Evolutionary conservation across 2,113 vertebrate genomes (phyloP), one percentile per base, ranked within the genome.

Genomic region (Bolborhynchus lineola): DNA sequence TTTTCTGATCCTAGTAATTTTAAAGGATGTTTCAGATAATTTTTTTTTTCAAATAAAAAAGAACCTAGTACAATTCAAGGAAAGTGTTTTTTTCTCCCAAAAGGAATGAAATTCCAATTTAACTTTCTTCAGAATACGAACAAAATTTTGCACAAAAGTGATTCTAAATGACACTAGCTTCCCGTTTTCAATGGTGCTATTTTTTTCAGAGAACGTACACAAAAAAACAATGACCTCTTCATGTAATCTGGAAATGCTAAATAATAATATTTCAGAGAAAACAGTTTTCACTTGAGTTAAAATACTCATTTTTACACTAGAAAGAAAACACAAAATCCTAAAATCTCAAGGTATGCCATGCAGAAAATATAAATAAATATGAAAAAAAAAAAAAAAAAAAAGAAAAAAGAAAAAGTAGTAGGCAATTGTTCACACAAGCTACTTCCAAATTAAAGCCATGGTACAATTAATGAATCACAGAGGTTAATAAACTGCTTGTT

Each of bases 201-300:
- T 90, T 90, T 95, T 81, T 39, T 72, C n/a, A 92, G 55, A 90
- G 37, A 96, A 88, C 31, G 59, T 50, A 88, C 71, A 72, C 77
- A 92, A 68, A 94, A 94, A 82, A 86, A 71, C 86, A 94, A 68
- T 83, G 88, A 92, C 29, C 62, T 80, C 39, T 75, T 81, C 62
- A 70, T 78, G 25, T 60, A 26, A 96, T 93, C 75, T 86, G 69
- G 55, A 96, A 96, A 95, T 90, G 59, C 46, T 92, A 86, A 83
- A 93, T 69, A 81, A 81, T 50, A 93, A 83, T 41, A 78, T 33
- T 42, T 52, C 50, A 63, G 52, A 76, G 79, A 90, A 88, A 86
- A 90, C 37, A 76, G 14, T 69, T 89, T 92, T 92, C 50, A 86
- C 42, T 81, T 64, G 37, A 88, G 50, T 71, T 74, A 88, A 74